These are phyloP conservation scores for Leptinotarsa haldemani DNA, from an alignment of 2,888 invertebrate genomes.

Conservation along the genomic window DNA sequence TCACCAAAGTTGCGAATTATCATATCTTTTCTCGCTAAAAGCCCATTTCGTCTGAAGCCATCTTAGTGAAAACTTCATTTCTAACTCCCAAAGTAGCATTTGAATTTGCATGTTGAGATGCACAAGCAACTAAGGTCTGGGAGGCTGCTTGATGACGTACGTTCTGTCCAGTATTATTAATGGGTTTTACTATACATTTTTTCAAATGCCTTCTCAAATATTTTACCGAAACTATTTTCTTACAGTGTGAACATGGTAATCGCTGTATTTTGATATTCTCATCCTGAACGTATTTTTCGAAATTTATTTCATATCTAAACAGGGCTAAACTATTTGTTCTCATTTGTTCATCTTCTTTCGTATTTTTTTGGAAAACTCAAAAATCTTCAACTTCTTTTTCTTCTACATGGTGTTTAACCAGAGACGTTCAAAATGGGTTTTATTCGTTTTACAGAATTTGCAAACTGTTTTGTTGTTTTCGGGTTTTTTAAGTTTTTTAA, in stretches of 20 bases:
- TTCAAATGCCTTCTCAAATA: slow-evolving; percentile 38
- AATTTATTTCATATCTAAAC: slow-evolving; percentile 35
- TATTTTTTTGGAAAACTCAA: slow-evolving; percentile 37
- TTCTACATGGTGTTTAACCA: slow-evolving; percentile 41
- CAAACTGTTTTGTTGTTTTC: slow-evolving; percentile 25
- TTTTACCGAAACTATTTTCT: slow-evolving; percentile 34
- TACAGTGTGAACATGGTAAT: slow-evolving; percentile 37
- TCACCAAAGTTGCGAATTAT: slow-evolving; percentile 36
- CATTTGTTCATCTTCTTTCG: slow-evolving; percentile 32
- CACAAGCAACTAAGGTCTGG: slow-evolving; percentile 38
- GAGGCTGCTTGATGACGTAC: slow-evolving; percentile 29
- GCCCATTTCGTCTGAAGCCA: slow-evolving; percentile 21
- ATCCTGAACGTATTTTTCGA: slow-evolving; percentile 31
- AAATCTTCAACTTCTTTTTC: slow-evolving; percentile 31
- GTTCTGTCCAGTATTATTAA: slow-evolving; percentile 20
- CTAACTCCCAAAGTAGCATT: slow-evolving; percentile 4
- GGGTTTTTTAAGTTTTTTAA: too few relatives aligned
- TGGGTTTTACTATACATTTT: slow-evolving; percentile 26
- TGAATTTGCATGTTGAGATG: not conserved
- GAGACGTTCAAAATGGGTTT: slow-evolving; percentile 42
- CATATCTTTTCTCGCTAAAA: slow-evolving; percentile 29
- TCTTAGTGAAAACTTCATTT: slow-evolving; percentile 27
- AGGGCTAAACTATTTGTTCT: slow-evolving; percentile 24
- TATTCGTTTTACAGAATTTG: slow-evolving; percentile 33
- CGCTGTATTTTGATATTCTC: not conserved